Evolutionary conservation across 2,113 vertebrate genomes (phyloP), one percentile per base, ranked within the genome.

Genomic region (Crypturellus undulatus): DNA sequence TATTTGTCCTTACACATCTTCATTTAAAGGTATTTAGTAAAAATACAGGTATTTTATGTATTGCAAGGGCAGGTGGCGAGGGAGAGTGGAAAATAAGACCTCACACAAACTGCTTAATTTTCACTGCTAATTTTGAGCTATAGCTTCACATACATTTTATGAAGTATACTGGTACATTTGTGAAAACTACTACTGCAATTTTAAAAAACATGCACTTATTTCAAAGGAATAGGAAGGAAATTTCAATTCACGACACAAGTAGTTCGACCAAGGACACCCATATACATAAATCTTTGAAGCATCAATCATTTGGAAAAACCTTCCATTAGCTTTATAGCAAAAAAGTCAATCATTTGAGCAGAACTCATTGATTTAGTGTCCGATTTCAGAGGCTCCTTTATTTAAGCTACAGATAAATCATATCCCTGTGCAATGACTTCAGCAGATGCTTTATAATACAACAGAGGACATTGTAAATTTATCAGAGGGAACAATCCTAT

Each of bases 291-390:
- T 78, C 91, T 86, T 58, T 43, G 64, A 90, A 69, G 30, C 2
- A 1, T 69, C 68, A 71, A 30, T 89, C 72, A 84, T 91, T 67
- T 12, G 9, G 64, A 83, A 96, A 56, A 92, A 82, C 28, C 51
- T 87, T 79, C 70, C 52, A 80, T 84, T 91, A 88, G 76, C 63
- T 92, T 89, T 83, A 45, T 78, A 70, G 91, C 34, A 89, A 58
- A 88, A 78, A 86, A 95, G 79, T 32, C 45, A 72, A 75, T 93
- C 65, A 88, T 82, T 84, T 94, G 28, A 77, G 22, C 79, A n/a
- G 54, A 93, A 83, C 26, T 63, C 52, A 72, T 75, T 94, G 82
- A 95, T 94, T 92, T 80, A 91, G 45, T 64, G 38, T 84, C 79
- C 72, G 43, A 83, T 82, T 68, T 51, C 51, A 83, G 76, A 87